Base-by-base conservation (phyloP, 1,140 invertebrate species). In the Musca domestica region DNA sequence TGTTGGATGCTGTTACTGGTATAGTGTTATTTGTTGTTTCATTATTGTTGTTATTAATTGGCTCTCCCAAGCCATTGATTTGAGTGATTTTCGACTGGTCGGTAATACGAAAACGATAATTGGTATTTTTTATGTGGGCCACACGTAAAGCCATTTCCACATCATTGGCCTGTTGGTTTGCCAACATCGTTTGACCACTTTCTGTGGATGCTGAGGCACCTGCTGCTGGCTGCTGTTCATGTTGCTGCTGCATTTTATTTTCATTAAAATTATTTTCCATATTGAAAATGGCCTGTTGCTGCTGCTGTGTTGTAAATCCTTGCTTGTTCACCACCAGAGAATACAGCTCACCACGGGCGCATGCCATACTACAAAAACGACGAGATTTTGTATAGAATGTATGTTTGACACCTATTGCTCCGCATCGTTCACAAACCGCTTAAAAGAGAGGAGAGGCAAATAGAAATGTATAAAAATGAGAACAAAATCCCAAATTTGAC, bases 401-500 rank as follows among this genome's bases (percentile, higher is more conserved):
- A 82, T 94, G 91, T 81, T 94, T 94, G 6, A 95, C 92, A 69
- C 93, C 93, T 72, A 94, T 92, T 30, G 91, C 90, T 63, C 93
- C 93, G 83, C 93, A 95, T 81, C 92, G 91, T 82, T 93, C 91
- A 86, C 93, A 95, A 34, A 94, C 91, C 74, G 92, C 92, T 93
- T 71, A 15, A 84, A 73, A 48, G 14, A 56, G 41, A 54, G 48
- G 49, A 49, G 61, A 63, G 46, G 63, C 25, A 63, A 64, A 67
- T 19, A 0, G 7, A 58, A 67, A 17, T 25, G 3, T 22, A 67
- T 65, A 23, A 72, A 67, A 64, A 63, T 58, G 7, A 58, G 27
- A n/a, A n/a, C n/a, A n/a, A n/a, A n/a, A n/a, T n/a, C n/a, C n/a
- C n/a, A n/a, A n/a, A n/a, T n/a, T n/a, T n/a, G n/a, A n/a, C n/a